These are phyloP conservation scores for Prunella himalayana DNA, from an alignment of 2,113 vertebrate species.

Conservation along the genomic window DNA sequence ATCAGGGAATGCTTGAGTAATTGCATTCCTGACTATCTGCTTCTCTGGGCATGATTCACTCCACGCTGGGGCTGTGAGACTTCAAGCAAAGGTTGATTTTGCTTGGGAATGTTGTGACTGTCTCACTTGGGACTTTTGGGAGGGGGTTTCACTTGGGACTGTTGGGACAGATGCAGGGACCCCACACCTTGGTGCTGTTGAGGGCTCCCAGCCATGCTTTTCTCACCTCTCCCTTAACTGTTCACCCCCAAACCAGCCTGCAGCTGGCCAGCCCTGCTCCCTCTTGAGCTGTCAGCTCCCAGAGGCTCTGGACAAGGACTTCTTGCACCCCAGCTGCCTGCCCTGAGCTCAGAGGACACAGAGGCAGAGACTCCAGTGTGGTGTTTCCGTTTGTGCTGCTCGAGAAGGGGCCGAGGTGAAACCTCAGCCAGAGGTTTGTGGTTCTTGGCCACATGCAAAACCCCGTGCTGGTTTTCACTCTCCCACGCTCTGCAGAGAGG, in stretches of 20 bases:
- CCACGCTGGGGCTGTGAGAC: not conserved
- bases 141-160: not conserved
- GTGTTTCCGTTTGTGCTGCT: not conserved
- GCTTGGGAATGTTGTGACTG: not conserved
- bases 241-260: not conserved
- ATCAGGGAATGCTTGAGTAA: slow-evolving; percentile 25
- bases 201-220: not conserved
- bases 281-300: accelerated
- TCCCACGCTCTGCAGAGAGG: not conserved
- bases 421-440: slow-evolving; percentile 13
- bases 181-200: not conserved
- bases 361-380: not conserved
- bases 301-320: not conserved
- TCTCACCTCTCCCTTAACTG: accelerated
- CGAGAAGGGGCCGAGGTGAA: not conserved
- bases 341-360: not conserved
- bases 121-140: not conserved
- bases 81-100: not conserved
- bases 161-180: not conserved
- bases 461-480: not conserved
- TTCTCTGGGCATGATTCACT: not conserved
- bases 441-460: slow-evolving; percentile 32
- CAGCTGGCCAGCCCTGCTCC: not conserved
- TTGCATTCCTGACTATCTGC: slow-evolving; percentile 33
- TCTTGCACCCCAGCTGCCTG: not conserved